A percentile compares a stretch with the other conserved stretches of the same genome.
Conservation (phyloP, 2,113 vertebrate genomes). For the Vanacampus margaritifer region DNA sequence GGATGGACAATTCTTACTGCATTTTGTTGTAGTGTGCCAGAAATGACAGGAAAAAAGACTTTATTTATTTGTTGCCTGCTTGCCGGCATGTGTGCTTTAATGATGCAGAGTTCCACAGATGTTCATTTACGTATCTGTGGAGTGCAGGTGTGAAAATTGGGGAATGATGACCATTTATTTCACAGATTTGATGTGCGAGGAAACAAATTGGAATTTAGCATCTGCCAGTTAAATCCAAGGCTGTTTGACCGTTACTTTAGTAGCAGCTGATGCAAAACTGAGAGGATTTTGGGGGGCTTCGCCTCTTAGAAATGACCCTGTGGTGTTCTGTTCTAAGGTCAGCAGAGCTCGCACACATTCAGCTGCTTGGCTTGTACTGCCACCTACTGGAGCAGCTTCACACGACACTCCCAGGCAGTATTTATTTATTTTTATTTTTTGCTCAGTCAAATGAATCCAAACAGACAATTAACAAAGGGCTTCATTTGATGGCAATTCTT, state of each 20-base stretch:
- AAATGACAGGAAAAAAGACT: not conserved
- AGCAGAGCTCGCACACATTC: not conserved
- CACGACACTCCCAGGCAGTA: not conserved
- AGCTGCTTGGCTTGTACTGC: conserved; percentile 43
- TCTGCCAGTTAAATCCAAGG: not conserved
- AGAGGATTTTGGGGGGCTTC: not conserved
- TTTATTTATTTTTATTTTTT: not conserved
- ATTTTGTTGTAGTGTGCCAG: no score
- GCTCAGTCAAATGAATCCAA: not conserved
- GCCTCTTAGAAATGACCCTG: not conserved
- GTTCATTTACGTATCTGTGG: not conserved
- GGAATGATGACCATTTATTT: not conserved
- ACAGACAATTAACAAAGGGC: not conserved
- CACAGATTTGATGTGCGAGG: not conserved
- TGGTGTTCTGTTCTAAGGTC: not conserved
- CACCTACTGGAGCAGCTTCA: conserved; percentile 46
- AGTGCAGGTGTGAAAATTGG: not conserved
- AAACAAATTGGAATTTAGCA: conserved; percentile 2
- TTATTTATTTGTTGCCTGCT: not conserved
- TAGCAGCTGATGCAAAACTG: not conserved
- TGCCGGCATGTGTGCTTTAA: not conserved
- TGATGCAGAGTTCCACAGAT: not conserved
- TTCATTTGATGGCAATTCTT: conserved; percentile 28
- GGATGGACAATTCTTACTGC: no score
- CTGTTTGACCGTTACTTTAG: not conserved